Conservation (phyloP, 2,797 vertebrate species). For the Siniperca undulata region DNA sequence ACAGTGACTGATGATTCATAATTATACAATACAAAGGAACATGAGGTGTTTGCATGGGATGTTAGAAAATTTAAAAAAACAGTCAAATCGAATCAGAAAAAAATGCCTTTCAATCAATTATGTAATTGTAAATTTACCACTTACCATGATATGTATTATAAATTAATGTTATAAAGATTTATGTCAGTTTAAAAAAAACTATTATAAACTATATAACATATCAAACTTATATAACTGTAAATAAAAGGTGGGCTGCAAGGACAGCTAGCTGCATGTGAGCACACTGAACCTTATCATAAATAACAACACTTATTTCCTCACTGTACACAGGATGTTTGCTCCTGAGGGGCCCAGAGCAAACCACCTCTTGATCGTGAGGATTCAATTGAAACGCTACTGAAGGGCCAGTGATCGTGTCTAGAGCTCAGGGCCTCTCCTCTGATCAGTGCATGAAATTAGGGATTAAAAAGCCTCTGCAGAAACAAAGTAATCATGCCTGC, state of each 20-base stretch:
- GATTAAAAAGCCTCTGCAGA: slow-evolving; percentile 88
- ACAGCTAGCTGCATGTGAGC: slow-evolving; percentile 15
- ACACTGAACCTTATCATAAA: slow-evolving; percentile 56
- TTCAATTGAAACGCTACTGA: slow-evolving; percentile 75
- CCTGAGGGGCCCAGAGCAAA: slow-evolving; percentile 64
- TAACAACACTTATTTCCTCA: slow-evolving; percentile 60
- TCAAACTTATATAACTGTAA: not conserved
- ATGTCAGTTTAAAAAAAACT: not conserved
- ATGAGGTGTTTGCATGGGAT: not conserved
- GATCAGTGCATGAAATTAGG: slow-evolving; percentile 85
- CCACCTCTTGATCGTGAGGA: slow-evolving; percentile 75
- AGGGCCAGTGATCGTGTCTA: slow-evolving; percentile 71
- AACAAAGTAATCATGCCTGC: slow-evolving; percentile 88
- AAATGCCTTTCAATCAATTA: not conserved
- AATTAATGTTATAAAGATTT: not conserved
- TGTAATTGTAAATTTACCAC: not conserved
- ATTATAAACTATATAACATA: not conserved
- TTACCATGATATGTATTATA: not conserved
- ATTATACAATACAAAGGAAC: slow-evolving; percentile 1
- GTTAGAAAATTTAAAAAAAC: not conserved
- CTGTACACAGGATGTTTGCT: slow-evolving; percentile 68
- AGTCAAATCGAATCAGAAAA: not conserved
- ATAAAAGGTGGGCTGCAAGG: slow-evolving; percentile 11
- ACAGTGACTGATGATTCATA: slow-evolving; percentile 25
- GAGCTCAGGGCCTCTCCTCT: slow-evolving; percentile 76